A percentile compares a stretch with the other conserved stretches of the same genome.
phyloP scores from a whole-genome alignment of 2,888 invertebrate species.

The Athalia circularis region DNA sequence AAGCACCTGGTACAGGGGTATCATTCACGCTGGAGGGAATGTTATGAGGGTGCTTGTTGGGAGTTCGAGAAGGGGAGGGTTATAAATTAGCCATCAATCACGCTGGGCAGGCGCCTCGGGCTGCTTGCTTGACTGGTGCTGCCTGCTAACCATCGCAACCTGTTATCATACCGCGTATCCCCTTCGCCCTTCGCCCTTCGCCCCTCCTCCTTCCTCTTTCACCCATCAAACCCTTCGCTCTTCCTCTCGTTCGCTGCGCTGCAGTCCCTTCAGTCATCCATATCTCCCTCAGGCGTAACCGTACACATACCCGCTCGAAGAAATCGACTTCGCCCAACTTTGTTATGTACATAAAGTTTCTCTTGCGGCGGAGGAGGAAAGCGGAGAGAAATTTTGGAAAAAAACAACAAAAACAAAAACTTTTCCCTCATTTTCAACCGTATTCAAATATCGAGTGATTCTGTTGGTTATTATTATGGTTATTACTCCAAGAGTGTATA shows the following conservation, averaged over 20 bases:
- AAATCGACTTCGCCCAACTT: conserved; percentile 16
- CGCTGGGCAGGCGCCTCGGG: conserved; percentile 34
- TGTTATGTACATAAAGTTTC: not conserved
- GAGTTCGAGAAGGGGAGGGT: conserved; percentile 43
- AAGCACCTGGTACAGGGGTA: conserved; percentile 45
- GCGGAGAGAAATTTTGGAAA: not conserved
- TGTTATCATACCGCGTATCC: conserved; percentile 30
- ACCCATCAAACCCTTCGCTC: not conserved
- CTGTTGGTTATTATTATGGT: no score
- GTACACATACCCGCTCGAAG: not conserved
- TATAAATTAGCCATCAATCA: conserved; percentile 46
- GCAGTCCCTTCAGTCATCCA: conserved; percentile 30
- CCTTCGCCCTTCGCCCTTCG: not conserved
- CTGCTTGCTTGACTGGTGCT: conserved; percentile 34
- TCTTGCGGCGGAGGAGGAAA: not conserved
- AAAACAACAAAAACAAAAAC: no score
- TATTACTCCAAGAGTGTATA: no score
- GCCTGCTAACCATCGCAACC: conserved; percentile 38
- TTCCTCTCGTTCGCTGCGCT: conserved; percentile 1
- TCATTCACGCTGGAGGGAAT: conserved; percentile 44
- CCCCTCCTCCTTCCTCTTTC: not conserved
- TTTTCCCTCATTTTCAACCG: no score
- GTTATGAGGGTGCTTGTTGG: conserved; percentile 43
- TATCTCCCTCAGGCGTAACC: conserved; percentile 12
- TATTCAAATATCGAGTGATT: no score